A percentile compares a stretch with the other conserved stretches of the same genome.
Evolutionary conservation across 35 echinoderm and acorn worm genomes (phyloP).

Genomic region (Heliocidaris erythrogramma): DNA sequence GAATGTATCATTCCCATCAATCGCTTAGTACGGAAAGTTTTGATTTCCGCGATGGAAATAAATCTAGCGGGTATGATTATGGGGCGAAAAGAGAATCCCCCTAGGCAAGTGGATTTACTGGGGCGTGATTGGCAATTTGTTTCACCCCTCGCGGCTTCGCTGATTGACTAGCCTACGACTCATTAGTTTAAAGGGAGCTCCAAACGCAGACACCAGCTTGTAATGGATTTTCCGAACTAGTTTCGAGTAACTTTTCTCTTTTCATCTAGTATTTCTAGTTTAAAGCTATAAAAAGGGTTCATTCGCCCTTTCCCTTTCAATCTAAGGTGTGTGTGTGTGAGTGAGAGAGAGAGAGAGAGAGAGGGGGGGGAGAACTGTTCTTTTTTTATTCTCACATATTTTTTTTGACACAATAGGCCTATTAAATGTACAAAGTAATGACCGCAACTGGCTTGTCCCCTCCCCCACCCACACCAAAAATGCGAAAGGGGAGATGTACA

Average conservation of each 20-base stretch:
- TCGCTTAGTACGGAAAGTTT: slow-evolving; percentile 27
- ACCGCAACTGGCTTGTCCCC: too few relatives aligned
- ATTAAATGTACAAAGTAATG: too few relatives aligned
- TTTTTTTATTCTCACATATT: too few relatives aligned
- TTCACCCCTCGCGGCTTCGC: slow-evolving; percentile 23
- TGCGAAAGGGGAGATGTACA: too few relatives aligned
- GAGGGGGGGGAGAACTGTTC: too few relatives aligned
- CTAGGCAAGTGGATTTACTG: slow-evolving; percentile 16
- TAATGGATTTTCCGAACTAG: not conserved
- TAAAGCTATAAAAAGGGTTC: not conserved
- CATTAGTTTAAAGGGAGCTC: not conserved
- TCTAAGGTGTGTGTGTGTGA: not conserved
- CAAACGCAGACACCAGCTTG: not conserved
- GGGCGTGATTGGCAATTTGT: slow-evolving; percentile 29
- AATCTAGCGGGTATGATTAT: slow-evolving; percentile 16
- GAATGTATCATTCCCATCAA: not conserved
- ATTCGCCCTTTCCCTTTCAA: not conserved
- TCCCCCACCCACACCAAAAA: too few relatives aligned
- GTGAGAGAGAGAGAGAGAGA: not conserved
- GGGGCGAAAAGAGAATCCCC: not conserved
- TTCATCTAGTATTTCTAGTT: not conserved
- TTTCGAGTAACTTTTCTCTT: not conserved
- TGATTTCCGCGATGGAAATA: slow-evolving; percentile 35
- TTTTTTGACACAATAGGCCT: too few relatives aligned
- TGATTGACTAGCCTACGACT: slow-evolving; percentile 23